Percentiles rank a stretch among this genome's conserved stretches.
phyloP scores from a whole-genome alignment of 2,888 invertebrate species.

The Azorinus chamasolen region DNA sequence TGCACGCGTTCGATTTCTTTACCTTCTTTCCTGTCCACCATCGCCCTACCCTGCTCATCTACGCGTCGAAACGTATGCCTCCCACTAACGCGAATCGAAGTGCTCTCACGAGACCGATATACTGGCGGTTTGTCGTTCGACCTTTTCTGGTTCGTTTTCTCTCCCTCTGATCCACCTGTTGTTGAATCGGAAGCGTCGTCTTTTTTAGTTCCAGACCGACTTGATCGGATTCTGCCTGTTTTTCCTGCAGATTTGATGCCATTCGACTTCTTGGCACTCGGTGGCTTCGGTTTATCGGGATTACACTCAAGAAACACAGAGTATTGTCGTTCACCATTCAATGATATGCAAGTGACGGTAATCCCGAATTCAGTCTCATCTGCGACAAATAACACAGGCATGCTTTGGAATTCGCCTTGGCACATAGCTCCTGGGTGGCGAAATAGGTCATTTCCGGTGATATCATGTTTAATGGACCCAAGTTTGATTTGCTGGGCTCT shows the following conservation, averaged over 20 bases:
- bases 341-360: conserved; percentile 42
- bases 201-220: conserved; percentile 23
- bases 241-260: conserved; percentile 20
- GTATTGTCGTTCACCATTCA: conserved; percentile 36
- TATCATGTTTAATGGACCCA: conserved; percentile 43
- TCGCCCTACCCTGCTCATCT: conserved; percentile 35
- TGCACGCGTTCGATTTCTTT: conserved; percentile 49
- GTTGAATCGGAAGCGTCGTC: conserved; percentile 48
- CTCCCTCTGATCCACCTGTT: conserved; percentile 29
- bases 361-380: conserved; percentile 61
- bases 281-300: conserved; percentile 28
- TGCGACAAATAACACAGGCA: conserved; percentile 41
- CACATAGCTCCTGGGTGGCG: conserved; percentile 52
- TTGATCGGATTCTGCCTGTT: conserved; percentile 19
- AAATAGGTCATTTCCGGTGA: conserved; percentile 56
- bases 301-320: conserved; percentile 59
- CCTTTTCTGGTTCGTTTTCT: conserved; percentile 9
- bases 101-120: background rate
- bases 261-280: conserved; percentile 27
- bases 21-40: conserved; percentile 24
- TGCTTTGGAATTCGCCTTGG: conserved; percentile 27
- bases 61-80: conserved; percentile 52
- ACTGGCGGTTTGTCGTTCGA: conserved; percentile 5
- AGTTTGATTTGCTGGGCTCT: conserved; percentile 46
- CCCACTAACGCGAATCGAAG: conserved; percentile 31